Conservation (phyloP, 2,113 vertebrate genomes). For the Nibea coibor region DNA sequence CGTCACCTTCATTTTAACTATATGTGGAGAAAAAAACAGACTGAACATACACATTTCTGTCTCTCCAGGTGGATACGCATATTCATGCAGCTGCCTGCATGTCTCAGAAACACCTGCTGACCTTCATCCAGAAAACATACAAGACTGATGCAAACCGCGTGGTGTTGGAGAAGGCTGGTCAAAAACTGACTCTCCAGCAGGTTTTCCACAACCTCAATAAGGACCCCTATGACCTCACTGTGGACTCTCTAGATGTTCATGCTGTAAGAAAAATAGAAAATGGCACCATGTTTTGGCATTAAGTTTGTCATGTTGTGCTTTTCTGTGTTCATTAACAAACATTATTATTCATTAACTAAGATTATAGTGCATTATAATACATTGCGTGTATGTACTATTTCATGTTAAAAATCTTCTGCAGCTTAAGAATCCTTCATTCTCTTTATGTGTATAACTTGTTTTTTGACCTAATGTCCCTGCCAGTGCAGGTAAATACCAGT, state of each 20-base stretch:
- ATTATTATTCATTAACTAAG: no score
- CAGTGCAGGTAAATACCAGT: not conserved
- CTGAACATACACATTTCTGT: conserved; percentile 5
- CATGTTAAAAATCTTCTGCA: not conserved
- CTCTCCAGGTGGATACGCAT: conserved; percentile 94
- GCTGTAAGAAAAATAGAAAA: conserved; percentile 84
- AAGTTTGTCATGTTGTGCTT: not conserved
- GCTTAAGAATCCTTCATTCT: not conserved
- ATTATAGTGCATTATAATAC: no score
- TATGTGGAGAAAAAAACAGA: not conserved
- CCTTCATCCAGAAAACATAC: conserved; percentile 96
- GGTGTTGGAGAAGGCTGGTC: conserved; percentile 90
- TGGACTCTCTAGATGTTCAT: conserved; percentile 96
- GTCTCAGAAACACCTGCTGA: conserved; percentile 98
- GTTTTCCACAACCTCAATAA: conserved; percentile 95
- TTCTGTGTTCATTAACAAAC: not conserved
- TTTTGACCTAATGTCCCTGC: not conserved
- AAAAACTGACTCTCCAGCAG: conserved; percentile 91
- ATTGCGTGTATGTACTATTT: not conserved
- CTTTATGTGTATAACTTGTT: not conserved
- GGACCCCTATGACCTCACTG: conserved; percentile 95
- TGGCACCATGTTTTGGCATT: not conserved
- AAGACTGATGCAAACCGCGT: conserved; percentile 93
- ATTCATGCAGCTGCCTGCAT: conserved; percentile 98
- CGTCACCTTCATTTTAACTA: not conserved